These are phyloP conservation scores for Alexandromys fortis DNA, from an alignment of 2,113 vertebrate species.

Conservation along the genomic window DNA sequence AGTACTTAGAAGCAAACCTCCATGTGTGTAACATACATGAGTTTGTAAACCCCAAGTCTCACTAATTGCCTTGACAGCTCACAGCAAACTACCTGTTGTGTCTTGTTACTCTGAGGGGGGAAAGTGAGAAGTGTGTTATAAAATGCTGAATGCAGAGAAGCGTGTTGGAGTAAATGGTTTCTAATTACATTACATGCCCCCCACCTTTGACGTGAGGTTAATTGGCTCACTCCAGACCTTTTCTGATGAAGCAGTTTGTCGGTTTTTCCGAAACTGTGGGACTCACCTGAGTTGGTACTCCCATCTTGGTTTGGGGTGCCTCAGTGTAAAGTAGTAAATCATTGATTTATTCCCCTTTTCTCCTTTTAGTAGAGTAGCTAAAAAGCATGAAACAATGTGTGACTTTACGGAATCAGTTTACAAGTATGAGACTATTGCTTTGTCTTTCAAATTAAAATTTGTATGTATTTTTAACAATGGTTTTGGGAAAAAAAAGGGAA, in stretches of 20 bases:
- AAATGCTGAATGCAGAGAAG: constrained; percentile 54
- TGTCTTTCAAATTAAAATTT: constrained; percentile 16
- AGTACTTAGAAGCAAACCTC: constrained; percentile 42
- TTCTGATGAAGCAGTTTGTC: constrained; percentile 31
- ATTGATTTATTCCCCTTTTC: not conserved
- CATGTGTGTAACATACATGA: constrained; percentile 11
- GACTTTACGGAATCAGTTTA: constrained; percentile 39
- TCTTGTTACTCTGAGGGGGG: constrained; percentile 59
- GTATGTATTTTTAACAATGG: not conserved
- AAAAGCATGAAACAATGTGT: not conserved
- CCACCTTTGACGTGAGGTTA: not conserved
- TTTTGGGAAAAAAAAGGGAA: not conserved
- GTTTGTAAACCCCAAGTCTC: constrained; percentile 67
- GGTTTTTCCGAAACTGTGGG: constrained; percentile 53
- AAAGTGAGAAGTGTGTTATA: constrained; percentile 2
- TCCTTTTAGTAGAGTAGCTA: not conserved
- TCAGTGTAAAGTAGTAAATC: constrained; percentile 15
- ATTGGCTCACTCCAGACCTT: not conserved
- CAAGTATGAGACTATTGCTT: constrained; percentile 17
- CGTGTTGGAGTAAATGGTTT: constrained; percentile 50
- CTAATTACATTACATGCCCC: not conserved
- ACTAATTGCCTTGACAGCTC: constrained; percentile 64
- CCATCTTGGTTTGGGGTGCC: not conserved
- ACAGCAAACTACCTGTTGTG: constrained; percentile 58
- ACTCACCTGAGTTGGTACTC: not conserved